A percentile compares a stretch with the other conserved stretches of the same genome.
phyloP scores from a whole-genome alignment of 2,888 invertebrate species.

The Steromphala cineraria region DNA sequence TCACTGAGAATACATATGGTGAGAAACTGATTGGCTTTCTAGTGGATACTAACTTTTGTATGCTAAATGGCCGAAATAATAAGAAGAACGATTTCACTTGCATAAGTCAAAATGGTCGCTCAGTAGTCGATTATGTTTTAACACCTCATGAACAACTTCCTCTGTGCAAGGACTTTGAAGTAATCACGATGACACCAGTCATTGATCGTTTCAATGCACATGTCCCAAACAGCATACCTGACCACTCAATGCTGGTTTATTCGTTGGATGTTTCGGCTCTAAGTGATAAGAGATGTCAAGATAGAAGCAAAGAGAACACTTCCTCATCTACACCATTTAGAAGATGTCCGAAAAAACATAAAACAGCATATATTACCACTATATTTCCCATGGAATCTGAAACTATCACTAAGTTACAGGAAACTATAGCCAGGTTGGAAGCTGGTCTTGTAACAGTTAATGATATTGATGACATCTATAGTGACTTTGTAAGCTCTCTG shows the following conservation, averaged over 20 bases:
- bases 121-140: slow-evolving; percentile 24
- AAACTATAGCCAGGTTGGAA: too few species aligned
- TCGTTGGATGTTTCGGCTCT: background rate
- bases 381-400: too few species aligned
- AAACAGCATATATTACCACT: too few species aligned
- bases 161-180: background rate
- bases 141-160: background rate
- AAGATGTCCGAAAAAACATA: background rate
- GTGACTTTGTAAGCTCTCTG: too few species aligned
- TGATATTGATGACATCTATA: too few species aligned
- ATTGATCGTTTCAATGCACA: background rate
- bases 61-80: background rate
- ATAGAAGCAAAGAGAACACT: too few species aligned
- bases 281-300: background rate
- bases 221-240: slow-evolving; percentile 5
- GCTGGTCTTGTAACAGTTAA: too few species aligned
- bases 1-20: background rate
- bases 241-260: slow-evolving; percentile 16
- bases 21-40: background rate
- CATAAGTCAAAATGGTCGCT: background rate
- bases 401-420: too few species aligned
- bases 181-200: slow-evolving; percentile 19
- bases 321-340: background rate
- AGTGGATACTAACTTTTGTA: background rate
- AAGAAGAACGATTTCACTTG: slow-evolving; percentile 14